A percentile compares a stretch with the other conserved stretches of the same genome.
Evolutionary conservation across 2,888 invertebrate genomes (phyloP).

Genomic region (Harpalus rubripes): DNA sequence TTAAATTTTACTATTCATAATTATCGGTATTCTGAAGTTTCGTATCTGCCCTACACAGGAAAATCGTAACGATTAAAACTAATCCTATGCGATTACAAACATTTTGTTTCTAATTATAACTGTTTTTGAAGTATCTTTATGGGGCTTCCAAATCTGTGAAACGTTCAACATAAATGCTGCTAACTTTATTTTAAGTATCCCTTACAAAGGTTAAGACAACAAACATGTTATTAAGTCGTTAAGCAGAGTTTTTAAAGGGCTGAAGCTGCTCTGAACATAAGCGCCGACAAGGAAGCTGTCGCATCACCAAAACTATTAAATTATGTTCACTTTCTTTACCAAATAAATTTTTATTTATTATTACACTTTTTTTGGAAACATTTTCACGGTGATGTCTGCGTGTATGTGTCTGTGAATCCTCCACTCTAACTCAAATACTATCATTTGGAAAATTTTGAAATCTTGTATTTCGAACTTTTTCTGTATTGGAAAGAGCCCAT

Average conservation of each 20-base stretch:
- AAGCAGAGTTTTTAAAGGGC: conserved; percentile 30
- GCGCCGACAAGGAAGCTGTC: neutral
- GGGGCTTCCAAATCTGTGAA: conserved; percentile 7
- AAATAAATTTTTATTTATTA: too few species aligned
- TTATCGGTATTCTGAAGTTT: neutral
- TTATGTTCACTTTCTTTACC: too few species aligned
- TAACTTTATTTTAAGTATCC: conserved; percentile 69
- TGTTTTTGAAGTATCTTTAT: neutral
- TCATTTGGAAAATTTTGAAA: too few species aligned
- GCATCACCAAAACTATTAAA: neutral
- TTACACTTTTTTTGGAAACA: too few species aligned
- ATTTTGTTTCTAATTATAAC: conserved; percentile 16
- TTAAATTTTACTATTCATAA: too few species aligned
- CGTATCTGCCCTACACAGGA: neutral
- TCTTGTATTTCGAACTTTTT: too few species aligned
- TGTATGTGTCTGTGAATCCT: too few species aligned
- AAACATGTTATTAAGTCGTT: conserved; percentile 67
- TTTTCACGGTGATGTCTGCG: too few species aligned
- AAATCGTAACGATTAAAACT: conserved; percentile 4
- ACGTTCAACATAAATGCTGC: conserved; percentile 36
- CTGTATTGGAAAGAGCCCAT: too few species aligned
- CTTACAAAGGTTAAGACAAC: conserved; percentile 70
- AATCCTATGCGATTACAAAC: neutral
- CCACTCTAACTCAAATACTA: too few species aligned
- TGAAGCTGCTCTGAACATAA: neutral